Evolutionary conservation across 2,797 vertebrate genomes (phyloP).

Genomic region (Helicolenus hilgendorfi): DNA sequence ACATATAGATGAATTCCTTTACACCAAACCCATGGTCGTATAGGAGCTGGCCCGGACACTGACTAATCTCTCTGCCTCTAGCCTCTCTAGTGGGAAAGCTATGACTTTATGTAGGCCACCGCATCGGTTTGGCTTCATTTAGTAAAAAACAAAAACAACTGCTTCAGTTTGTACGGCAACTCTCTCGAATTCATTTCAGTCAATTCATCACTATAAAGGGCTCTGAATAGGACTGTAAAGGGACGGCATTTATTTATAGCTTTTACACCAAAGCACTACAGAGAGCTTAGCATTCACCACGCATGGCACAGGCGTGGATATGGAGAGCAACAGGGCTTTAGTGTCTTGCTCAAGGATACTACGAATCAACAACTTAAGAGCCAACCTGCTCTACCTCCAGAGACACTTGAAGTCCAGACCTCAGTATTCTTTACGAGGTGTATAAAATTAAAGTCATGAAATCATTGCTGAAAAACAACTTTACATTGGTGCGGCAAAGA

Average conservation of each 20-base stretch:
- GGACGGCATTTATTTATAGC: constrained; percentile 23
- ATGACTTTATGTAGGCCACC: constrained; percentile 12
- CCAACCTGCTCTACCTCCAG: not conserved
- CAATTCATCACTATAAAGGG: constrained; percentile 24
- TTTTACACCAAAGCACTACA: not conserved
- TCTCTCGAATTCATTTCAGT: not conserved
- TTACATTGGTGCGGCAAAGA: too few species aligned
- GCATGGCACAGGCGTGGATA: not conserved
- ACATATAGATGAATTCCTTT: constrained; percentile 60
- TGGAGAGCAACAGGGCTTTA: not conserved
- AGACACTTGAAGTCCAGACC: not conserved
- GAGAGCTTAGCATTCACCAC: not conserved
- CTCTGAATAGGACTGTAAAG: constrained; percentile 23
- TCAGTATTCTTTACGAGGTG: not conserved
- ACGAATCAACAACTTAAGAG: not conserved
- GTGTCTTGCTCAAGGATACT: constrained; percentile 16
- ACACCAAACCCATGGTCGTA: not conserved
- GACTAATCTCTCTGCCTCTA: constrained; percentile 28
- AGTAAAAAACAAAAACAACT: constrained; percentile 30
- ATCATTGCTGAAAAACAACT: not conserved
- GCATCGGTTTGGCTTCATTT: constrained; percentile 25
- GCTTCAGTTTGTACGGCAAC: not conserved
- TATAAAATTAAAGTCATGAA: not conserved
- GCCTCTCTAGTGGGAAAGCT: not conserved
- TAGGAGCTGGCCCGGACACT: not conserved